Evolutionary conservation across 2,888 invertebrate species (phyloP), one percentile per base, ranked within the genome.

Genomic region (Trichogramma dendrolimi): DNA sequence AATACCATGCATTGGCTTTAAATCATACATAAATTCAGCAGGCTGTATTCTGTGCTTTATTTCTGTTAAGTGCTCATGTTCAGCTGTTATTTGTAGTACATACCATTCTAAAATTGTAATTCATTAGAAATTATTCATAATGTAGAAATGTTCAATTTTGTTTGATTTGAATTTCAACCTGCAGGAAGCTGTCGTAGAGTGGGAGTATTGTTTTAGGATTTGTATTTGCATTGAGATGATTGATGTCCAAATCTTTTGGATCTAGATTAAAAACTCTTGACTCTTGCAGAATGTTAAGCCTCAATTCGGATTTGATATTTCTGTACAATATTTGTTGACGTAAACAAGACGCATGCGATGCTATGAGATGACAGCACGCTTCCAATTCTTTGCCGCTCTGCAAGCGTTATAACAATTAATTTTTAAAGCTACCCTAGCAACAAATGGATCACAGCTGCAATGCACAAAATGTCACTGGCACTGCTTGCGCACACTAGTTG

Each of bases 71-170:
- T 68, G 67, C 43, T 73, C 69, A 43, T 76, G 72, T 38, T 71
- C 72, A 7, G 66, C 60, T n/a, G 76, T 79, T 4, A 79, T 49
- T 67, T 79, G 79, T 27, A 78, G 62, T 54, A 76, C 66, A 50
- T 77, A 75, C 79, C 79, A 79, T 62, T 79, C 79, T 77, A 52
- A 62, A 54, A 55, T 48, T 58, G 63, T 54, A n/a, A 40, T 46
- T 63, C 55, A 59, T 47, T 49, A 53, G 51, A 40, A 4, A 42
- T 44, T 46, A 44, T 60, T 8, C 10, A 49, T 8, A 46, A 41
- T 5, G 53, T 60, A 47, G n/a, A 58, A 49, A 8, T 43, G 10
- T 58, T 41, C 42, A 55, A 40, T 3, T 44, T 8, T 40, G 27
- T 8, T 60, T 1, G 55, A 44, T 47, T 10, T 46, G 11, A 61